Evolutionary conservation across 2,797 vertebrate species (phyloP).

Genomic region (Pipistrellus pygmaeus): DNA sequence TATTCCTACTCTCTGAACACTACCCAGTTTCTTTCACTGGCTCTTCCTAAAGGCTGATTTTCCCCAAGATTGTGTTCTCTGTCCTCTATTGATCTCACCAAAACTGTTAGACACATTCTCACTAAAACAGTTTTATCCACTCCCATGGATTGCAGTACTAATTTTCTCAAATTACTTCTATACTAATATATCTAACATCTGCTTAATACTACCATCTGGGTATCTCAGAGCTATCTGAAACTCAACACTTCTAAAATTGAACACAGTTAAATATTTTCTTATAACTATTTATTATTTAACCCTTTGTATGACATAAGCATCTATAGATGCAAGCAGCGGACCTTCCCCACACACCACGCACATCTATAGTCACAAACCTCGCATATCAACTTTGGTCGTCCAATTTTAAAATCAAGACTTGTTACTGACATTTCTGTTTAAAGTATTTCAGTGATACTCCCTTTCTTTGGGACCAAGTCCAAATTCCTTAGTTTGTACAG

Average conservation of each 20-base stretch:
- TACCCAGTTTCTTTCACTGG: background rate
- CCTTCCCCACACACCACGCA: no score
- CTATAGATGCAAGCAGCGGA: no score
- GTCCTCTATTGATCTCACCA: background rate
- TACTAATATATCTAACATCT: background rate
- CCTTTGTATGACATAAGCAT: no score
- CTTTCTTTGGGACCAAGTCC: background rate
- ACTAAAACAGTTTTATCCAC: background rate
- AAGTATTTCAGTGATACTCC: slow-evolving; percentile 27
- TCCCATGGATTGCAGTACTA: background rate
- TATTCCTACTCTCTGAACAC: background rate
- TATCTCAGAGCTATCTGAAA: slow-evolving; percentile 36
- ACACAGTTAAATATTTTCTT: slow-evolving; percentile 4
- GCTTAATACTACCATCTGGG: background rate
- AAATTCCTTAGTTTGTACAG: background rate
- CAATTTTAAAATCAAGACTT: no score
- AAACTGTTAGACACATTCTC: background rate
- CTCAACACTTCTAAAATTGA: slow-evolving; percentile 41
- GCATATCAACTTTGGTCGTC: no score
- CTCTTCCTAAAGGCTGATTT: background rate
- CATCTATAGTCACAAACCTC: no score
- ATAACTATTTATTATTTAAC: slow-evolving; percentile 1
- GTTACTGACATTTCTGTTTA: background rate
- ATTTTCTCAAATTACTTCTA: background rate
- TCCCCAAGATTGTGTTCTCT: background rate